Conservation (phyloP, 2,888 invertebrate genomes). For the Sarcophaga carnaria region DNA sequence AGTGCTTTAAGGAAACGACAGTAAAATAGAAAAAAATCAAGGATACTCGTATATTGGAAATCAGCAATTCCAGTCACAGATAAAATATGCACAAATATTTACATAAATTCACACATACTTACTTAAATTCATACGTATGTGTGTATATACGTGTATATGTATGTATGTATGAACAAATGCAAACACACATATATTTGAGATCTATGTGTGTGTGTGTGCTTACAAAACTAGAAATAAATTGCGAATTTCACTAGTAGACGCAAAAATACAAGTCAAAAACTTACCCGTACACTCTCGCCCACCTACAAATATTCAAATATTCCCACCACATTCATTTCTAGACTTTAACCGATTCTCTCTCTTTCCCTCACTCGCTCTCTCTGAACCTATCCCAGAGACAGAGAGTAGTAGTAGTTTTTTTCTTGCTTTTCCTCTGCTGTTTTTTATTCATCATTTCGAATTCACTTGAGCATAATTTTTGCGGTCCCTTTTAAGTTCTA, state of each 20-base stretch:
- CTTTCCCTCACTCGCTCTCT: conserved; percentile 57
- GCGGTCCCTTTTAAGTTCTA: conserved; percentile 80
- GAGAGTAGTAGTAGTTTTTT: conserved; percentile 34
- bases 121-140: background rate
- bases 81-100: conserved; percentile 48
- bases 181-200: background rate
- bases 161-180: background rate
- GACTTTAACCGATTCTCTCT: conserved; percentile 57
- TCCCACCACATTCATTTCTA: conserved; percentile 48
- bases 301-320: background rate
- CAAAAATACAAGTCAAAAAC: background rate
- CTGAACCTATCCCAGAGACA: conserved; percentile 58
- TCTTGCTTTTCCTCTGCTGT: background rate
- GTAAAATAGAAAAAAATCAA: conserved; percentile 13
- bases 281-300: background rate
- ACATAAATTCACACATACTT: conserved; percentile 16
- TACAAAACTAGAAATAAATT: conserved; percentile 54
- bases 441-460: conserved; percentile 69
- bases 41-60: conserved; percentile 37
- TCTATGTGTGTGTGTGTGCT: background rate
- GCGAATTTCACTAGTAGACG: conserved; percentile 34
- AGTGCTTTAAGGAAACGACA: conserved; percentile 15
- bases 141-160: background rate
- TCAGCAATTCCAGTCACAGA: conserved; percentile 55
- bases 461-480: conserved; percentile 80